Base-by-base conservation (phyloP, 1,140 invertebrate genomes). In the Littorina saxatilis region DNA sequence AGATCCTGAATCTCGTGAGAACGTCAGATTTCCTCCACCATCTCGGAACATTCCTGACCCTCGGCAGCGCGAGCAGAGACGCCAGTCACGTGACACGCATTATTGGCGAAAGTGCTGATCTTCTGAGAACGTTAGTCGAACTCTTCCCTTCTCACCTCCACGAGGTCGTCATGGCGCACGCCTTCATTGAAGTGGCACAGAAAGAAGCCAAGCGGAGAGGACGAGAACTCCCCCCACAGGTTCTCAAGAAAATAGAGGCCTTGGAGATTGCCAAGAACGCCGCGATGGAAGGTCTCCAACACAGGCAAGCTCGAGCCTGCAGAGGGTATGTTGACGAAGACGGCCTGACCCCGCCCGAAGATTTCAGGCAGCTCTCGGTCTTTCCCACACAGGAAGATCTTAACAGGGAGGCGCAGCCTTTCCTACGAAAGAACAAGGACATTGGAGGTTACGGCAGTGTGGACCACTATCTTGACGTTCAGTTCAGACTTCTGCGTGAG, bases 401-500 rank as follows among this genome's bases (percentile, higher is more conserved):
- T 20, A 40, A 85, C 9, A 74, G 79, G 37, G 58, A 87, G 47
- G 81, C 85, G 39, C 83, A 80, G 52, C 89, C 91, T 11, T 95
- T 93, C 91, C 23, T 82, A 13, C 43, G 78, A 27, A 47, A 40
- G 32, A 73, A 37, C n/a, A 78, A 74, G 63, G 32, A 43, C 2
- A 79, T 29, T 27, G 82, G 82, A 37, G 72, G 37, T 17, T 83
- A 83, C 66, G 27, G 47, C 13, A 50, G 94, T 88, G 92, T 94
- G 13, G 27, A 95, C 32, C 94, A 96, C 85, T 97, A 97, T 88
- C 90, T 97, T 13, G 95, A 96, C 86, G 93, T 95, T 1, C 96
- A 97, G 83, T 96, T 96, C 87, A 91, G 95, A n/a, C 91, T 97
- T 3, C 89, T 97, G 35, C 90, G 95, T 17, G 96, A 97, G 92